phyloP scores from a whole-genome alignment of 1,140 invertebrate genomes.

The Camponotus floridanus region DNA sequence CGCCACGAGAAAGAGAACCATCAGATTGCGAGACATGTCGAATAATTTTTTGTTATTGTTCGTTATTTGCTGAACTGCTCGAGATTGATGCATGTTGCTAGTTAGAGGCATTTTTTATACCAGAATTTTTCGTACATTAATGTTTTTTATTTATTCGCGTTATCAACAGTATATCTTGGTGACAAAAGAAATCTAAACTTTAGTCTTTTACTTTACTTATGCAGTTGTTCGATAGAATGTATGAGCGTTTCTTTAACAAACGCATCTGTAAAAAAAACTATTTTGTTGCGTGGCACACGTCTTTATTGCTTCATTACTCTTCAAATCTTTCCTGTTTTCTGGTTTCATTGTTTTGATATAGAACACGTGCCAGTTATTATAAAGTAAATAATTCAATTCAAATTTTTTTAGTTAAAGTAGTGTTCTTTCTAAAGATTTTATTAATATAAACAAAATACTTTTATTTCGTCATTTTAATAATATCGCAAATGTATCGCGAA shows the following conservation, averaged over 20 bases:
- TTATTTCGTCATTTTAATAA: neutral
- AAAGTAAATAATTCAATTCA: neutral
- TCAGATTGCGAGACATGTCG: conserved; percentile 16
- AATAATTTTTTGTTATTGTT: neutral
- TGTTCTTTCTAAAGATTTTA: neutral
- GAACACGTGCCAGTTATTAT: neutral
- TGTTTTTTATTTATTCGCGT: neutral
- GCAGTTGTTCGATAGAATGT: neutral
- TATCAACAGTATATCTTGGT: too few relatives aligned
- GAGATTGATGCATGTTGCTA: neutral
- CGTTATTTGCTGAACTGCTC: neutral
- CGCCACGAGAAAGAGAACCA: neutral
- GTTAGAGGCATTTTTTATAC: neutral
- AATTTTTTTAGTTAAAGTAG: neutral
- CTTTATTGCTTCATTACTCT: neutral
- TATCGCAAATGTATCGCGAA: neutral
- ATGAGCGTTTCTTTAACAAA: too few relatives aligned
- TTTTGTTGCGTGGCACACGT: neutral
- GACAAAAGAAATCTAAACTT: conserved; percentile 7
- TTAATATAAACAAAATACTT: neutral
- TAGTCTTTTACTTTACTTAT: neutral
- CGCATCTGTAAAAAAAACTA: neutral
- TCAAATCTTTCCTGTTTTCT: neutral
- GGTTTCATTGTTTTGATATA: neutral
- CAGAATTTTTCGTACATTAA: neutral